Conservation (phyloP, 2,113 vertebrate genomes). For the Corythaeola cristata region DNA sequence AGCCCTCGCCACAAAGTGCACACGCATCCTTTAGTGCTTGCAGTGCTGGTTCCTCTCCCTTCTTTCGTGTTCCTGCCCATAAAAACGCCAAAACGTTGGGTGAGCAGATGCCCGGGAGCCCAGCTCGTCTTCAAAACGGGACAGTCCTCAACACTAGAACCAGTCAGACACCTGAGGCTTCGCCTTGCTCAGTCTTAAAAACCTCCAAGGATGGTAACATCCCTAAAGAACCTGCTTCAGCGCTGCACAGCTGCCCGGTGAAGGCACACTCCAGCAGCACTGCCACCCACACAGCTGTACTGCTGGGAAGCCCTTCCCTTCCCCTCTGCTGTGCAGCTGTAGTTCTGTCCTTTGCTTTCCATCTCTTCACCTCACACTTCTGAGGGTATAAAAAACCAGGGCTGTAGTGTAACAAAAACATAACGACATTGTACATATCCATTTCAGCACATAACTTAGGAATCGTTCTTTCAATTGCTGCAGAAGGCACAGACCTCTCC, state of each 20-base stretch:
- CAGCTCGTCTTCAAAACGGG: accelerated
- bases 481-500: neutral
- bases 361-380: neutral
- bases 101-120: neutral
- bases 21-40: neutral
- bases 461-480: neutral
- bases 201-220: neutral
- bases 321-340: neutral
- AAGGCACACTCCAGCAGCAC: neutral
- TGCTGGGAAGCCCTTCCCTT: neutral
- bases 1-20: neutral
- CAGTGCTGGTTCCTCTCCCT: neutral
- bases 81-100: accelerated
- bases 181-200: neutral
- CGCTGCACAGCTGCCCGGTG: neutral
- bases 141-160: neutral
- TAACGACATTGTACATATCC: neutral
- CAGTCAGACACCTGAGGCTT: neutral
- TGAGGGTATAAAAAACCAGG: neutral
- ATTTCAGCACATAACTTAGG: neutral
- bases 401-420: neutral
- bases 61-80: neutral
- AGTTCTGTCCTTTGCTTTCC: neutral
- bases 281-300: too few relatives aligned
- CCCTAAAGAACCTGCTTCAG: neutral